Evolutionary conservation across 2,797 vertebrate genomes (phyloP).

Genomic region (Sebastes hopkinsi): DNA sequence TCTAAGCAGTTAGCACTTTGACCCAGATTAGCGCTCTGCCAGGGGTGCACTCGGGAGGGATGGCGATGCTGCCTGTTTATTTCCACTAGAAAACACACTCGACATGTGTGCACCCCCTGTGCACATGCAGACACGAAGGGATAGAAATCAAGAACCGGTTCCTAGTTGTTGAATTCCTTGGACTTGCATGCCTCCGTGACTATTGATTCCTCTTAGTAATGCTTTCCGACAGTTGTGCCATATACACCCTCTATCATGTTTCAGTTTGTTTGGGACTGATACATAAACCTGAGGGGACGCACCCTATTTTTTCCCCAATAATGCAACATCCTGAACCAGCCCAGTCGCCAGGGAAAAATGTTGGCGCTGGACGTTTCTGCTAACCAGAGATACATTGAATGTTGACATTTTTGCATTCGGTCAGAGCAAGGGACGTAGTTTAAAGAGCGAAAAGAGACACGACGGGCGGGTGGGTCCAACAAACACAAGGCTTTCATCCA

Average conservation of each 20-base stretch:
- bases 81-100: constrained; percentile 57
- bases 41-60: constrained; percentile 61
- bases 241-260: neutral
- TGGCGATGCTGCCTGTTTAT: constrained; percentile 46
- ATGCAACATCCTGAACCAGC: neutral
- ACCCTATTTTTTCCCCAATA: neutral
- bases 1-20: constrained; percentile 79
- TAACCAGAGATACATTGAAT: no score
- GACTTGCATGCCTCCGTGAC: neutral
- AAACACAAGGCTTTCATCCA: no score
- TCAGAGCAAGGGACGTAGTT: no score
- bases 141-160: neutral
- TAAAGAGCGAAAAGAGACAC: no score
- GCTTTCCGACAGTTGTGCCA: neutral
- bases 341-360: no score
- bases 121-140: constrained; percentile 5
- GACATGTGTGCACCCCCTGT: constrained; percentile 14
- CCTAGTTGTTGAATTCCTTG: neutral
- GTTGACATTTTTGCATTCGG: no score
- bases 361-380: fast-evolving
- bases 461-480: no score
- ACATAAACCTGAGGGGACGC: neutral
- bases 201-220: neutral
- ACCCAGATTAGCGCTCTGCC: constrained; percentile 79
- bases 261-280: neutral